Evolutionary conservation across 2,797 vertebrate genomes (phyloP).

Genomic region (Dipus sagitta): DNA sequence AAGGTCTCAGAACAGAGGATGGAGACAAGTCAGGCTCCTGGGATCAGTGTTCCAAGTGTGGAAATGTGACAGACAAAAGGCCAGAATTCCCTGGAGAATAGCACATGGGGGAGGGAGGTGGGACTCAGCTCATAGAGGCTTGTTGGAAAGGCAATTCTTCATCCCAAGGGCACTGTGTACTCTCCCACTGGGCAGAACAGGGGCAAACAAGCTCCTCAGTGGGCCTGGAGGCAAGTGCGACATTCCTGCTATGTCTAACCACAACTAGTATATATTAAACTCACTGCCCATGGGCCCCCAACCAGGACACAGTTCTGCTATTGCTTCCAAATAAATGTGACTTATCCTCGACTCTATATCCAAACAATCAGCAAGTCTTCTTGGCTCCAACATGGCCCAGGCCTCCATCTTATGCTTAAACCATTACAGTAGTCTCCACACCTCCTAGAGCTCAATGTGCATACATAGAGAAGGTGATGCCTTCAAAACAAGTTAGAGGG

Average conservation of each 20-base stretch:
- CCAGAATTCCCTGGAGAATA: neutral
- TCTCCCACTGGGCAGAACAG: neutral
- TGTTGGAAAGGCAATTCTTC: neutral
- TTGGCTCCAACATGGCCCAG: neutral
- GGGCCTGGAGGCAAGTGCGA: neutral
- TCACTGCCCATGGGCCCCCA: neutral
- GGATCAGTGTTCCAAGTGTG: neutral
- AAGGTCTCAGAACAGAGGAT: neutral
- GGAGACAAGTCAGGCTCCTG: neutral
- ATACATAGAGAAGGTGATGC: rapidly evolving
- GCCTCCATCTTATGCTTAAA: neutral
- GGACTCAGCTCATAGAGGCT: neutral
- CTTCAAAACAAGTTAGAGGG: neutral
- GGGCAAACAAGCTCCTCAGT: neutral
- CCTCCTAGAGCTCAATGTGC: neutral
- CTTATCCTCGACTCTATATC: neutral
- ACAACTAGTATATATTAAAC: neutral
- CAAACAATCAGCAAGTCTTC: neutral
- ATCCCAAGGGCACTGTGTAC: neutral
- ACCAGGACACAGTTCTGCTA: neutral
- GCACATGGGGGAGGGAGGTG: neutral
- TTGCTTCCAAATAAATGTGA: neutral
- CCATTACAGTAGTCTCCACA: neutral
- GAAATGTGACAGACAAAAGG: neutral
- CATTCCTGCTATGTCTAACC: rapidly evolving